Percentiles rank a stretch among this genome's conserved stretches.
Evolutionary conservation across 2,113 vertebrate species (phyloP).

Genomic region (Ia io): DNA sequence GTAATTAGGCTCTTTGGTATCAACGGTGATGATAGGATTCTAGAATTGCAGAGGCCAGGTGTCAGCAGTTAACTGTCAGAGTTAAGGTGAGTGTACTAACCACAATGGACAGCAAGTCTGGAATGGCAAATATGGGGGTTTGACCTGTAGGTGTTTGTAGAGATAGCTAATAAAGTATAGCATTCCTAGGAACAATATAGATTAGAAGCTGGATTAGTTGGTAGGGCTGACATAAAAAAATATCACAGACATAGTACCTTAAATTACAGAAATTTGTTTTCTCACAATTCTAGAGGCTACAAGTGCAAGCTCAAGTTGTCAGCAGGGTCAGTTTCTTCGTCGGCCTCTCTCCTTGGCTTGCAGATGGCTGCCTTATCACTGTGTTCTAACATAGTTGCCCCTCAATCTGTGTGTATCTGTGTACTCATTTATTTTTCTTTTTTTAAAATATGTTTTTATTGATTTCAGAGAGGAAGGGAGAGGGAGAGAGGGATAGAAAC

Average conservation of each 20-base stretch:
- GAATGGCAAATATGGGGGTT: neutral
- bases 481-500: too few species aligned
- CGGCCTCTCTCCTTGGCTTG: neutral
- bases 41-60: neutral
- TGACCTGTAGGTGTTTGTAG: neutral
- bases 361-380: neutral
- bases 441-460: too few species aligned
- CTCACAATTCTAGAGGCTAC: neutral
- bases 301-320: neutral
- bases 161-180: neutral
- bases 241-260: neutral
- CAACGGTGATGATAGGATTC: neutral
- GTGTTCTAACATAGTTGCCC: neutral
- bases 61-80: slow-evolving; percentile 10
- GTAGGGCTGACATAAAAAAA: neutral
- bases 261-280: slow-evolving; percentile 24
- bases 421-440: neutral
- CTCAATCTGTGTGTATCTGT: neutral
- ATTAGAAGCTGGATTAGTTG: neutral
- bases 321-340: neutral
- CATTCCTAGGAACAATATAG: neutral
- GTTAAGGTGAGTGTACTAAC: neutral
- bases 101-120: neutral
- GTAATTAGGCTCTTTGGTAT: neutral
- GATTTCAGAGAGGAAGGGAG: too few species aligned